Base-by-base conservation (phyloP, 1,140 invertebrate species). In the Lordiphosa stackelbergi region DNA sequence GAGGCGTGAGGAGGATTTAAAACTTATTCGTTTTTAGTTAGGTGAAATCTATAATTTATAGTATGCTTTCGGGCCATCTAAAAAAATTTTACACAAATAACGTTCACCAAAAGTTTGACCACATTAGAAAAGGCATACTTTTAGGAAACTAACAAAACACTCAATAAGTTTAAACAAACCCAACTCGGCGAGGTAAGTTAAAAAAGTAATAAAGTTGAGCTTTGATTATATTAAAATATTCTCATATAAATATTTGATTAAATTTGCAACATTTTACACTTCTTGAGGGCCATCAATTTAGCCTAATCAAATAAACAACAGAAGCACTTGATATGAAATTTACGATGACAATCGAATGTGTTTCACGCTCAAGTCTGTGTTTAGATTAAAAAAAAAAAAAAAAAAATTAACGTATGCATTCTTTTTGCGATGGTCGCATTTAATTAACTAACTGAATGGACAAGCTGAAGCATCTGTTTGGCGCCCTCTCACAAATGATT, bases 401-500 rank as follows among this genome's bases (percentile, higher is more conserved):
- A 31, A 31, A 41, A 41, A 41, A 24, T 28, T 31, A 60, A 41
- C 59, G 35, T 53, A 46, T 31, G 61, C 60, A 66, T 66, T 58
- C 54, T 36, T 52, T 58, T 58, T 31, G 62, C 48, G 66, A 69
- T 69, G 59, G 51, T 31, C 38, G 65, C 43, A 69, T 69, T 36
- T 69, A 43, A 69, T 69, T 68, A 69, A 60, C 65, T 68, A 69
- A 68, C 47, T 55, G 43, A 68, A 24, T 5, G 24, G 49, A 69
- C 65, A 68, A 48, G 11, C 42, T 28, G 5, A 48, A 59, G 38
- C 22, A 46, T 31, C 40, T 42, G 11, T 9, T 68, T 60, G 65
- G 64, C 65, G 64, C 65, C 65, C 16, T 68, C 22, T 68, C 22
- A 24, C 24, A n/a, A 53, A 53, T 53, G 38, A 16, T 53, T 49